Evolutionary conservation across 2,888 invertebrate genomes (phyloP).

Genomic region (Meghimatium bilineatum): DNA sequence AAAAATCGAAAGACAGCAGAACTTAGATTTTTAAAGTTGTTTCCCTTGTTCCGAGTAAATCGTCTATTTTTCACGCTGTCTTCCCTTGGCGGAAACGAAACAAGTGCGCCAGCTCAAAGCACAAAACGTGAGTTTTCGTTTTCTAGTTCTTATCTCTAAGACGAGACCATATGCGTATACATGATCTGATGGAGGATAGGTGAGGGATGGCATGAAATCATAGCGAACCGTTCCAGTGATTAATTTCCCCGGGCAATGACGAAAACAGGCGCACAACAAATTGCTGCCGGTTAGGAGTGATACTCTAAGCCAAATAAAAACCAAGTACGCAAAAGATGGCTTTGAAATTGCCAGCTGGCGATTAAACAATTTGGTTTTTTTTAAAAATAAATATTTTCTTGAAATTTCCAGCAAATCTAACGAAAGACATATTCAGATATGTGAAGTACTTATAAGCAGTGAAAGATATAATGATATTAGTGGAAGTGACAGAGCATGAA

Average conservation of each 20-base stretch:
- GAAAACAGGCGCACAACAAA: conserved; percentile 35
- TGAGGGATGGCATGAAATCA: conserved; percentile 26
- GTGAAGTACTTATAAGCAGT: too few relatives aligned
- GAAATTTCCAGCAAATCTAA: not conserved
- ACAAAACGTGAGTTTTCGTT: not conserved
- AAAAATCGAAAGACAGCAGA: too few relatives aligned
- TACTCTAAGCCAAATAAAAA: not conserved
- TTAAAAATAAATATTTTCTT: not conserved
- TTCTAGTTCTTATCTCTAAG: too few relatives aligned
- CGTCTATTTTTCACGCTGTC: not conserved
- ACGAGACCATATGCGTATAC: not conserved
- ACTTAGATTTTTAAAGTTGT: too few relatives aligned
- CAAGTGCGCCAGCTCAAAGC: not conserved
- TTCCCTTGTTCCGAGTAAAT: not conserved
- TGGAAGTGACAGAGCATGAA: too few relatives aligned
- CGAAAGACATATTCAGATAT: not conserved
- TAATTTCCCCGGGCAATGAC: conserved; percentile 31
- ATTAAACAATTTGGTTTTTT: not conserved
- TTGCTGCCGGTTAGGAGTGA: conserved; percentile 12
- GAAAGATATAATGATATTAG: not conserved
- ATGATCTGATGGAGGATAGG: not conserved
- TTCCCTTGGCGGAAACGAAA: not conserved
- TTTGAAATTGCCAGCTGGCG: not conserved
- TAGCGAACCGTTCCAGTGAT: conserved; percentile 34
- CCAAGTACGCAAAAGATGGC: not conserved